These are phyloP conservation scores for Ophion slaviceki DNA, from an alignment of 2,888 invertebrate species.

Conservation along the genomic window DNA sequence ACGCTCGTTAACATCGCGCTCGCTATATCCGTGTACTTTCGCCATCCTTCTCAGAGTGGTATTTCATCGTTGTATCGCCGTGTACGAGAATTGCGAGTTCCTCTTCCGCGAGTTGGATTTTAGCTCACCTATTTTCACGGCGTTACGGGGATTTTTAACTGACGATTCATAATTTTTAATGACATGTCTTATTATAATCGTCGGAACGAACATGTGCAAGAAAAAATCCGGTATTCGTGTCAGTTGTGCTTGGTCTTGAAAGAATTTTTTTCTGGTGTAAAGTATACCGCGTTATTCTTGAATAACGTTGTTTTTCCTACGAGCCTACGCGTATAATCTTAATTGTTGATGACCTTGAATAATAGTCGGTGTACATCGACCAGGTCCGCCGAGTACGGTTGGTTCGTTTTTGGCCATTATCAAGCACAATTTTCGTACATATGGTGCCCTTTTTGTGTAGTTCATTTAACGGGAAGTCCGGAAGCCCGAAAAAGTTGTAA, in stretches of 20 bases:
- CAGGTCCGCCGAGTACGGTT: background rate
- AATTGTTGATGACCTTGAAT: too few species aligned
- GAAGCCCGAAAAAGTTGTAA: background rate
- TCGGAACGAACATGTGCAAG: background rate
- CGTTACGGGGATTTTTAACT: background rate
- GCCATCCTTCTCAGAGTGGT: constrained; percentile 38
- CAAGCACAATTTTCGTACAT: background rate
- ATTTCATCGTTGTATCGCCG: constrained; percentile 5
- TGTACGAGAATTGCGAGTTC: constrained; percentile 17
- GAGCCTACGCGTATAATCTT: too few species aligned
- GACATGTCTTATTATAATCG: constrained; percentile 7
- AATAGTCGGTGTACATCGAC: too few species aligned
- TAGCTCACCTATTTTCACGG: background rate
- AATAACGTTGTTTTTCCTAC: too few species aligned
- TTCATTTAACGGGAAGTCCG: background rate
- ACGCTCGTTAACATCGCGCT: constrained; percentile 48
- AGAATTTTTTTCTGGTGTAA: background rate
- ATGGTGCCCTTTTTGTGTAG: background rate
- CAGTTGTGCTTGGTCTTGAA: background rate
- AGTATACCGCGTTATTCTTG: background rate
- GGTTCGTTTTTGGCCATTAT: background rate
- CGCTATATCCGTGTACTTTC: constrained; percentile 31
- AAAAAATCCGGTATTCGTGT: constrained; percentile 4
- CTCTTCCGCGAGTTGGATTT: constrained; percentile 30
- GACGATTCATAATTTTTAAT: constrained; percentile 1